Percentiles rank a stretch among this genome's conserved stretches.
Conservation (phyloP, 30 jellyfish, hydroid and myxozoan genomes). For the Turritopsis dohrnii region DNA sequence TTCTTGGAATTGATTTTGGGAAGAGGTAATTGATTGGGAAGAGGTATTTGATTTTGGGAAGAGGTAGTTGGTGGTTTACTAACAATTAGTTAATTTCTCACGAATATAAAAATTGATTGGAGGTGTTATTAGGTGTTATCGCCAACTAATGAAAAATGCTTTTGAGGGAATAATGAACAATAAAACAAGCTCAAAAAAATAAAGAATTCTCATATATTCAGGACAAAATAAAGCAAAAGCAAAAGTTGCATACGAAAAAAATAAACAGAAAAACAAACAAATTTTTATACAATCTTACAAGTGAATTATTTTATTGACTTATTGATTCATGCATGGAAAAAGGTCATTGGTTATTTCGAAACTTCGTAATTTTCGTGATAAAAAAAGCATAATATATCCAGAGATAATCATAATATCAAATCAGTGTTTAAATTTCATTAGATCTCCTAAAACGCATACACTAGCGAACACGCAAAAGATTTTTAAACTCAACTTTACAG, state of each 20-base stretch:
- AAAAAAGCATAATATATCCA: neutral
- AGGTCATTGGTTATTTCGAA: neutral
- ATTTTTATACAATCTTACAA: neutral
- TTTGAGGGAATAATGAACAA: neutral
- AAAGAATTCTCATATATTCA: neutral
- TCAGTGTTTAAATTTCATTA: neutral
- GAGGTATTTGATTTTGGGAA: neutral
- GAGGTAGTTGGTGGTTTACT: neutral
- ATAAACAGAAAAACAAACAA: neutral
- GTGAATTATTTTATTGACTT: neutral
- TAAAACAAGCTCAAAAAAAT: neutral
- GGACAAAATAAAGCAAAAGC: neutral
- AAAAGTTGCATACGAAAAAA: neutral
- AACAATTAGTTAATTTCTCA: neutral
- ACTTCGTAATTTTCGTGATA: neutral
- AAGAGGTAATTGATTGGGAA: neutral
- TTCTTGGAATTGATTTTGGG: neutral
- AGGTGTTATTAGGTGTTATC: too few relatives aligned
- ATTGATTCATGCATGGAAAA: neutral
- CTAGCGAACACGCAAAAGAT: neutral
- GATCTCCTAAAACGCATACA: neutral
- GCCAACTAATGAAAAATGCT: neutral
- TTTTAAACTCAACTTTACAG: neutral
- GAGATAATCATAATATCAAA: neutral
- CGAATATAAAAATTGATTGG: neutral